A percentile compares a stretch with the other conserved stretches of the same genome.
Evolutionary conservation across 2,113 vertebrate species (phyloP).

Genomic region (Chitala chitala): DNA sequence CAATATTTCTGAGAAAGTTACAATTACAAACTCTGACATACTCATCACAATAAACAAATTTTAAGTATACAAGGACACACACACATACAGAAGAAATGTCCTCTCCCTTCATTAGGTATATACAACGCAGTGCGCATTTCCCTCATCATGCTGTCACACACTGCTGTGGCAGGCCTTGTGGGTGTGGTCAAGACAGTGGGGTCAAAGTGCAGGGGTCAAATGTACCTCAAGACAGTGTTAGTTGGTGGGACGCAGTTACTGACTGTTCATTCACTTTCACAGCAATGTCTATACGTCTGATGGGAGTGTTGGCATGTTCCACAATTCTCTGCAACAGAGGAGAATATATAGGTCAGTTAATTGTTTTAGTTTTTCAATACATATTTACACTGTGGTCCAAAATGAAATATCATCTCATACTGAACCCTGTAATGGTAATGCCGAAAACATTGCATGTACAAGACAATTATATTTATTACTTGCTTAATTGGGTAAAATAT

Average conservation of each 20-base stretch:
- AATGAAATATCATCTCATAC: neutral
- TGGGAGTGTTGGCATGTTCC: neutral
- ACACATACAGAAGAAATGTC: neutral
- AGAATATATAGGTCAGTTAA: neutral
- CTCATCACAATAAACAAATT: conserved; percentile 33
- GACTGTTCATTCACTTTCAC: neutral
- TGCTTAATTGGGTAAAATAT: no score
- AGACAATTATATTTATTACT: no score
- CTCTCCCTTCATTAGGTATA: conserved; percentile 17
- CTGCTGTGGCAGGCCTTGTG: neutral
- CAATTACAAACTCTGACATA: conserved; percentile 34
- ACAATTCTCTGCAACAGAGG: neutral
- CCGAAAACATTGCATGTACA: no score
- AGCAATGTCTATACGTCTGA: neutral
- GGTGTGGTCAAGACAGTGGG: neutral
- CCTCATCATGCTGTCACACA: conserved; percentile 22
- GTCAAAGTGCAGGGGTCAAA: conserved; percentile 1
- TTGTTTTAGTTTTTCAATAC: neutral
- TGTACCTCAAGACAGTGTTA: neutral
- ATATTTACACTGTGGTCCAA: neutral
- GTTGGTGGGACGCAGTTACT: neutral
- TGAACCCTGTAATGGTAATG: neutral
- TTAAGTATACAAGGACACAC: conserved; percentile 24
- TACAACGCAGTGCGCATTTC: conserved; percentile 24
- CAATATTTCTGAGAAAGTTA: conserved; percentile 34